phyloP scores from a whole-genome alignment of 2,113 vertebrate species.

The Grammomys surdaster region DNA sequence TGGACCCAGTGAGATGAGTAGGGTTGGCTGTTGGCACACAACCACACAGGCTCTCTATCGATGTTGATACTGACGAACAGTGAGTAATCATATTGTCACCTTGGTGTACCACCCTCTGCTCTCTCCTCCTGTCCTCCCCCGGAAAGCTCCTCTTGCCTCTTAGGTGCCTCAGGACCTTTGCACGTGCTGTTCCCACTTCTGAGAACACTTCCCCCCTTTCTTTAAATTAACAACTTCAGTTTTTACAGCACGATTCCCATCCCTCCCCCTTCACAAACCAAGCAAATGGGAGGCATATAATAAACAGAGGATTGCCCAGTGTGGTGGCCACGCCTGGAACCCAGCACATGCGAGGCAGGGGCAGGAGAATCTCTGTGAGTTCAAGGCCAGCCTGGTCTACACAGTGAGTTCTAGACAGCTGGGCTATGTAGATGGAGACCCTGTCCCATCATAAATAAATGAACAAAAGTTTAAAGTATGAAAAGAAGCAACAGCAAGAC shows the following conservation, averaged over 20 bases:
- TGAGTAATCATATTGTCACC: background rate
- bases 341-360: background rate
- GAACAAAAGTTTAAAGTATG: background rate
- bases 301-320: rapidly evolving
- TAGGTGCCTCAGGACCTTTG: background rate
- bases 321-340: background rate
- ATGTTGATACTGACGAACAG: too few species aligned
- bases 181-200: rapidly evolving
- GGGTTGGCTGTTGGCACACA: rapidly evolving
- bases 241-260: background rate
- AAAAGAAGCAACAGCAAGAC: background rate
- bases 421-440: background rate
- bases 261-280: background rate
- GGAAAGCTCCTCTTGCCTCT: background rate
- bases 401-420: background rate
- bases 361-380: background rate
- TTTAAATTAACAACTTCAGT: too few species aligned
- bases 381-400: background rate
- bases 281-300: background rate
- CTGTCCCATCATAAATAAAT: background rate
- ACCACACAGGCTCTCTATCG: background rate
- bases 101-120: rapidly evolving
- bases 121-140: background rate
- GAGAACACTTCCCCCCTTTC: too few species aligned
- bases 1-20: background rate